phyloP scores from a whole-genome alignment of 2,888 invertebrate species.

The Athetis lepigone region DNA sequence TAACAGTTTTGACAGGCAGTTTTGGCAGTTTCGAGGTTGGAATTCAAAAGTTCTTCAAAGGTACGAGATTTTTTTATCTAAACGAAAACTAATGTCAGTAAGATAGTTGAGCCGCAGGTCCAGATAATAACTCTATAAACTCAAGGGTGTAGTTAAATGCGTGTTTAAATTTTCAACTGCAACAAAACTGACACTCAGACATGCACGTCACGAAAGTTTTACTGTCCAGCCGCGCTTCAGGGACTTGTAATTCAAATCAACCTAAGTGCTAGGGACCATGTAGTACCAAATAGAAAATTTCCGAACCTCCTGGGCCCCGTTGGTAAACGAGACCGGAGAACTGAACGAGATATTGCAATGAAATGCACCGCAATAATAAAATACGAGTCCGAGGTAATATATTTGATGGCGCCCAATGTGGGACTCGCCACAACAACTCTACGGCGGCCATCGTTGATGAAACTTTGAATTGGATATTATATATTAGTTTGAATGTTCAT shows the following conservation, averaged over 20 bases:
- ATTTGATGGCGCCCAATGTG: constrained; percentile 42
- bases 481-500: constrained; percentile 6
- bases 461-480: constrained; percentile 17
- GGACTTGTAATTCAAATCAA: constrained; percentile 76
- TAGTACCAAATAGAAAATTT: constrained; percentile 63
- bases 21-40: too few species aligned
- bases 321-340: constrained; percentile 36
- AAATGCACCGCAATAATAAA: constrained; percentile 60
- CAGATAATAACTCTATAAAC: constrained; percentile 41
- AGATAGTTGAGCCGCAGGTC: constrained; percentile 16
- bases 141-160: constrained; percentile 32
- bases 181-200: constrained; percentile 51
- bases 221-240: constrained; percentile 65
- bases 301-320: constrained; percentile 58
- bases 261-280: constrained; percentile 66
- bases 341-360: constrained; percentile 58
- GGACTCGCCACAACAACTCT: constrained; percentile 21
- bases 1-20: too few species aligned
- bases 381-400: constrained; percentile 46
- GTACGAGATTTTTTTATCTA: too few species aligned
- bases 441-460: constrained; percentile 13
- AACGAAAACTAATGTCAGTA: constrained; percentile 24
- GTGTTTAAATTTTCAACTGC: constrained; percentile 56
- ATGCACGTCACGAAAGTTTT: constrained; percentile 73
- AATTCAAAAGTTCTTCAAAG: too few species aligned